phyloP scores from a whole-genome alignment of 1,140 invertebrate genomes.

The Drosophila murphyi region DNA sequence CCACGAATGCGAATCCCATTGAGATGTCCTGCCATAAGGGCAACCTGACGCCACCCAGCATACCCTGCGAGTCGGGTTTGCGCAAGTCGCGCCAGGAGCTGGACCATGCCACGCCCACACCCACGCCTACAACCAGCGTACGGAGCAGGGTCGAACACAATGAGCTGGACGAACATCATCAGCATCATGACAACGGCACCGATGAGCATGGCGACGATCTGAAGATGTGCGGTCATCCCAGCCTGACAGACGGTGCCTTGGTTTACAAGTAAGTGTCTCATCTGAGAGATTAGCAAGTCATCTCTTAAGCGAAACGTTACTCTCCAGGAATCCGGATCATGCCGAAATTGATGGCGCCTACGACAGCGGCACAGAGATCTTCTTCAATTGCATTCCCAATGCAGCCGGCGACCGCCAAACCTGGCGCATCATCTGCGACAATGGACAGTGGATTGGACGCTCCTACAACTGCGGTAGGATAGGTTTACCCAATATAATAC shows the following conservation, averaged over 20 bases:
- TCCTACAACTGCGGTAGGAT: slow-evolving; percentile 89
- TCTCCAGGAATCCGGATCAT: slow-evolving; percentile 67
- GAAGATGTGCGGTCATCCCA: slow-evolving; percentile 79
- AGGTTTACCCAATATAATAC: neutral
- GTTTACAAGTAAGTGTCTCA: slow-evolving; percentile 74
- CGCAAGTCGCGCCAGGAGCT: slow-evolving; percentile 75
- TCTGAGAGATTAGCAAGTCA: too few species aligned
- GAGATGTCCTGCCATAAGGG: slow-evolving; percentile 89
- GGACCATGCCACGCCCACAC: slow-evolving; percentile 54
- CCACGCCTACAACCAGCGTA: slow-evolving; percentile 11
- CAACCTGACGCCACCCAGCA: slow-evolving; percentile 86
- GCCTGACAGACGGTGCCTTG: slow-evolving; percentile 69
- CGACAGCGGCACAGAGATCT: slow-evolving; percentile 91
- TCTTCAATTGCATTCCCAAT: slow-evolving; percentile 91
- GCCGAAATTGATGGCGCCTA: slow-evolving; percentile 86
- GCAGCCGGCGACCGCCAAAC: slow-evolving; percentile 91
- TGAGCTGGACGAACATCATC: slow-evolving; percentile 85
- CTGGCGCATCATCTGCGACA: slow-evolving; percentile 93
- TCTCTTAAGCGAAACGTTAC: neutral
- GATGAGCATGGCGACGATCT: slow-evolving; percentile 76
- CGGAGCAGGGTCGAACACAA: slow-evolving; percentile 55
- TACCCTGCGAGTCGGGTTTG: slow-evolving; percentile 85
- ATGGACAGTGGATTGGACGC: slow-evolving; percentile 92
- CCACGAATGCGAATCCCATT: slow-evolving; percentile 76
- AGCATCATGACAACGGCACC: slow-evolving; percentile 66